These are phyloP conservation scores for Heliothis subflexa DNA, from an alignment of 1,140 invertebrate species.

Conservation along the genomic window DNA sequence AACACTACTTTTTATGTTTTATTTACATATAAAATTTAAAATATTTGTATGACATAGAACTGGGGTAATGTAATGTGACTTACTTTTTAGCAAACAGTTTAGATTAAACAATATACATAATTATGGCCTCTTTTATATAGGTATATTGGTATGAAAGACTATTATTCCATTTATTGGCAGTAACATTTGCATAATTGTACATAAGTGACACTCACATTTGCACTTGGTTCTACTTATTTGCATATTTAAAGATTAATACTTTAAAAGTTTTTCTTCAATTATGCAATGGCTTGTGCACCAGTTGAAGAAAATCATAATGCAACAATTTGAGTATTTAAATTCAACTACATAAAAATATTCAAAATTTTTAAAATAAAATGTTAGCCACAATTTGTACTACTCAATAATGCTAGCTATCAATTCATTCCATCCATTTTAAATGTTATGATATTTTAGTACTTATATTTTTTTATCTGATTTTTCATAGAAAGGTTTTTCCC, in stretches of 20 bases:
- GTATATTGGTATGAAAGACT: not conserved
- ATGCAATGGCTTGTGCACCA: not conserved
- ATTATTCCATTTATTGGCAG: not conserved
- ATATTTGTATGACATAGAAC: no score
- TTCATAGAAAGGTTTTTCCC: no score
- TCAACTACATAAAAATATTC: not conserved
- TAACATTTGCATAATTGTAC: not conserved
- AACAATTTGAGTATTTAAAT: not conserved
- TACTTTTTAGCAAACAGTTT: no score
- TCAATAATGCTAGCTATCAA: not conserved
- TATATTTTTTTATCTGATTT: no score
- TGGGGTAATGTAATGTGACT: no score
- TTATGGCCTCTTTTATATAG: not conserved
- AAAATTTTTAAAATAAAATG: not conserved
- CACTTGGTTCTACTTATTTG: not conserved
- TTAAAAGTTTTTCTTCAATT: not conserved
- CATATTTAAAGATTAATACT: not conserved
- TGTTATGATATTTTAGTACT: not conserved
- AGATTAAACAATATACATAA: not conserved
- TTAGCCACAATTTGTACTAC: not conserved
- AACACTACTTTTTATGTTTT: no score
- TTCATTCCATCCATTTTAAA: constrained; percentile 39
- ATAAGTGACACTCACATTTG: not conserved
- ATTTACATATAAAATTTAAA: no score
- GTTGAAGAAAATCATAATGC: not conserved